Conservation (phyloP, 2,797 vertebrate species). For the Bradypus variegatus region DNA sequence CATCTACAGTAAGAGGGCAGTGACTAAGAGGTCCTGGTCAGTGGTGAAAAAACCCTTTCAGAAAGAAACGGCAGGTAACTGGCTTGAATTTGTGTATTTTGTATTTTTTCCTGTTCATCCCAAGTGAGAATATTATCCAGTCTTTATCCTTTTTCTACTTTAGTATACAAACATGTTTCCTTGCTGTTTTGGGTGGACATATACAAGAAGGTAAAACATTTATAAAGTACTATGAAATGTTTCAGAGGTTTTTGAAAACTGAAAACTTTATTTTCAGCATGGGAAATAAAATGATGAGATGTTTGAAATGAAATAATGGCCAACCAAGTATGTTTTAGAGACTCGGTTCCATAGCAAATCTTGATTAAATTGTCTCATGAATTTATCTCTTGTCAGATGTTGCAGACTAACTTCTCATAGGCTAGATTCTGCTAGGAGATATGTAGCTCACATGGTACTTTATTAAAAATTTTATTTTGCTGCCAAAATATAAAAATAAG, state of each 20-base stretch:
- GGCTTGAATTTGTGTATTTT: background rate
- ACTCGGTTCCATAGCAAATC: constrained; percentile 13
- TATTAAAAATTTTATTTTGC: background rate
- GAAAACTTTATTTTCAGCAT: constrained; percentile 27
- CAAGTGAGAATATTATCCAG: constrained; percentile 16
- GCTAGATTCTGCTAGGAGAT: background rate
- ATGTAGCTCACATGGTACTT: background rate
- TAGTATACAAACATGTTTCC: background rate
- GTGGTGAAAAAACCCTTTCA: background rate
- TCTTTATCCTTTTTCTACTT: constrained; percentile 30
- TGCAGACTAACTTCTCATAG: background rate
- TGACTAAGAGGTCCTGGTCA: constrained; percentile 39
- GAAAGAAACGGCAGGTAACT: constrained; percentile 56
- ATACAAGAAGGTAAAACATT: constrained; percentile 1
- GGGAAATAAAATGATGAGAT: constrained; percentile 1
- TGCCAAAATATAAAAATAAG: background rate
- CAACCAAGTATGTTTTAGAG: background rate
- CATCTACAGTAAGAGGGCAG: constrained; percentile 77
- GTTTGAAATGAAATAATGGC: constrained; percentile 16
- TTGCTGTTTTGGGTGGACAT: background rate
- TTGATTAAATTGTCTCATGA: constrained; percentile 23
- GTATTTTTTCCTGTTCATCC: background rate
- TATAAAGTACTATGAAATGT: constrained; percentile 2
- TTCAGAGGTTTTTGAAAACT: constrained; percentile 15
- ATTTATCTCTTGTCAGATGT: constrained; percentile 6